phyloP scores from a whole-genome alignment of 2,888 invertebrate genomes.

The Electrophaes corylata region DNA sequence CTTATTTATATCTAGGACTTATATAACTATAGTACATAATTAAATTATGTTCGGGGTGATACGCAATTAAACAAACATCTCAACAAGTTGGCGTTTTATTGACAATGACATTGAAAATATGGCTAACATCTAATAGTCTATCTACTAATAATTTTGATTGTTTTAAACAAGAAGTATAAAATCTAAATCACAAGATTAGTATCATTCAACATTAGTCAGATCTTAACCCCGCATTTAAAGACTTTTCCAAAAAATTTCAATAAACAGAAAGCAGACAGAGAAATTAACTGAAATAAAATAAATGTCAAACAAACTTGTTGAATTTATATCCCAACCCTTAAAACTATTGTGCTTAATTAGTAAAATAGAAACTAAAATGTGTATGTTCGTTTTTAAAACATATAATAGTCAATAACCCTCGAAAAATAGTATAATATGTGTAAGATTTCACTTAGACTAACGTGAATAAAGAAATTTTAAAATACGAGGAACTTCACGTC shows the following conservation, averaged over 20 bases:
- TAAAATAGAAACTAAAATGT: conserved; percentile 64
- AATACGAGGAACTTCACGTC: conserved; percentile 73
- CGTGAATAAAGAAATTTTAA: conserved; percentile 58
- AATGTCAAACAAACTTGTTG: conserved; percentile 59
- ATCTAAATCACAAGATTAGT: conserved; percentile 83
- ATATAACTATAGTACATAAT: conserved; percentile 46
- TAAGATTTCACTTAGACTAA: conserved; percentile 69
- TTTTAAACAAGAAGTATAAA: conserved; percentile 85
- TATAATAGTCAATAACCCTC: conserved; percentile 70
- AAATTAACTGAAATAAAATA: conserved; percentile 38
- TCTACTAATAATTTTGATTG: conserved; percentile 82
- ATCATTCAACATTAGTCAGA: conserved; percentile 73
- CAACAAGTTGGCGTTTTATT: conserved; percentile 85
- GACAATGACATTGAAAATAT: conserved; percentile 85
- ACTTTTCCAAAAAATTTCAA: conserved; percentile 50
- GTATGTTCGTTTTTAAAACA: conserved; percentile 64
- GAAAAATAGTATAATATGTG: conserved; percentile 80
- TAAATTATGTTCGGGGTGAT: conserved; percentile 46
- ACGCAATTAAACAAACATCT: conserved; percentile 68
- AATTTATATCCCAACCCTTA: conserved; percentile 72
- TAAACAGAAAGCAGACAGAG: conserved; percentile 53
- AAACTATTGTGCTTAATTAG: conserved; percentile 76
- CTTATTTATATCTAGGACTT: conserved; percentile 37
- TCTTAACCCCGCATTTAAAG: conserved; percentile 64
- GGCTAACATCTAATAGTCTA: conserved; percentile 83